Evolutionary conservation across 2,797 vertebrate species (phyloP).

Genomic region (Decapterus maruadsi): DNA sequence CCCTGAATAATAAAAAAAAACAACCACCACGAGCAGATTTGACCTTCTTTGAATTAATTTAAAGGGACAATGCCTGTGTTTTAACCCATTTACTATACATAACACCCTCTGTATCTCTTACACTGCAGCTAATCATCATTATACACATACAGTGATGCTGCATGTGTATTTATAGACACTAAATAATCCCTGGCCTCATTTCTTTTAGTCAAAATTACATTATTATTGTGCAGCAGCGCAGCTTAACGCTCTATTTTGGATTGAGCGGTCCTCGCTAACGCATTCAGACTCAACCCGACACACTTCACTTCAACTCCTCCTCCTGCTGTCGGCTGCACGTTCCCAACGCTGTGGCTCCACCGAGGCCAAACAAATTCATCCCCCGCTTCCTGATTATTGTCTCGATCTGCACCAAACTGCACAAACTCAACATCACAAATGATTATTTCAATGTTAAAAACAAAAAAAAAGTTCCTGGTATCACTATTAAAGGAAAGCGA

Average conservation of each 20-base stretch:
- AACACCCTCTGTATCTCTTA: neutral
- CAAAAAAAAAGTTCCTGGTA: no score
- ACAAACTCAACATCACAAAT: no score
- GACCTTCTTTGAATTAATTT: neutral
- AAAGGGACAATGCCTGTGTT: no score
- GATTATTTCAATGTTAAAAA: no score
- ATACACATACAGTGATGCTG: neutral
- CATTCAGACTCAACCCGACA: neutral
- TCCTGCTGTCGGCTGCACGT: neutral
- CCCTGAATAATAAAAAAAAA: neutral
- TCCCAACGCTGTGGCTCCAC: neutral
- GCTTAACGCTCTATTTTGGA: neutral
- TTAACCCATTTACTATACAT: neutral
- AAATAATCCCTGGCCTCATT: neutral
- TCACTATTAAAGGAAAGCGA: no score
- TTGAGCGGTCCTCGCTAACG: neutral
- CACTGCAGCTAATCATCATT: neutral
- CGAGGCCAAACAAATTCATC: no score
- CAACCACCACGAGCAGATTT: neutral
- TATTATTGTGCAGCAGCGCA: neutral
- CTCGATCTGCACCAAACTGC: no score
- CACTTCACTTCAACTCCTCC: no score
- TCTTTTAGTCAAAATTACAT: neutral
- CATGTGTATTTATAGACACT: neutral
- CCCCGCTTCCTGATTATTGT: no score